Percentiles rank a stretch among this genome's conserved stretches.
phyloP scores from a whole-genome alignment of 1,140 invertebrate species.

The Neuroterus valhalla region DNA sequence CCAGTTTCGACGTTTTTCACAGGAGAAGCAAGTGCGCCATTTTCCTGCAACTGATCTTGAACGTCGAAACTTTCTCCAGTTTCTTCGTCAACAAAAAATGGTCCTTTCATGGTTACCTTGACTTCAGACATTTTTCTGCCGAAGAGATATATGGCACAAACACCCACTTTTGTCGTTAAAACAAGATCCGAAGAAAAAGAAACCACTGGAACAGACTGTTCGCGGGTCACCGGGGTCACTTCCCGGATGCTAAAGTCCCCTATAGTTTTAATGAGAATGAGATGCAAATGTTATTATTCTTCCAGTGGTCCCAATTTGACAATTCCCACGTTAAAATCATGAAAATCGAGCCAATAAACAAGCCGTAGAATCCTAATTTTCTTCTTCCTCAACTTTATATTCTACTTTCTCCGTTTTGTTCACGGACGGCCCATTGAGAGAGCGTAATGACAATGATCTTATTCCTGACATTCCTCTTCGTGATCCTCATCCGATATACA shows the following conservation, averaged over 20 bases:
- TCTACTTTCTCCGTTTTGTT: too few species aligned
- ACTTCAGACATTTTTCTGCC: constrained; percentile 23
- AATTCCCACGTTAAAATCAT: too few species aligned
- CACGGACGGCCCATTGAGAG: too few species aligned
- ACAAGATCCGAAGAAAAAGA: constrained; percentile 12
- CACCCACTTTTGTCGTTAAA: too few species aligned
- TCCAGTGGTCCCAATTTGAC: too few species aligned
- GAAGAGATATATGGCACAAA: neutral
- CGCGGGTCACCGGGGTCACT: constrained; percentile 59
- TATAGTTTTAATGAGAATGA: constrained; percentile 54
- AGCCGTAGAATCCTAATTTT: too few species aligned
- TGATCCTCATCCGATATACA: too few species aligned
- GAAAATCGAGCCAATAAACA: too few species aligned
- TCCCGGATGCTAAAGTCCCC: constrained; percentile 55
- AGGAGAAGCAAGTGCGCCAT: constrained; percentile 40
- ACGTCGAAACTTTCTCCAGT: constrained; percentile 60
- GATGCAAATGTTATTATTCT: neutral
- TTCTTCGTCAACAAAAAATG: constrained; percentile 63
- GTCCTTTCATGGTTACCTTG: constrained; percentile 37
- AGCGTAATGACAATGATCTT: too few species aligned
- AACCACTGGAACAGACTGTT: neutral
- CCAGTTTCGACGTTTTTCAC: constrained; percentile 66
- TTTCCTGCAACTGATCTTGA: neutral
- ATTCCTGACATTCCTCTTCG: too few species aligned
- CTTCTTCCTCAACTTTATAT: too few species aligned